These are phyloP conservation scores for Danio aesculapii DNA, from an alignment of 2,797 vertebrate species.

Conservation along the genomic window DNA sequence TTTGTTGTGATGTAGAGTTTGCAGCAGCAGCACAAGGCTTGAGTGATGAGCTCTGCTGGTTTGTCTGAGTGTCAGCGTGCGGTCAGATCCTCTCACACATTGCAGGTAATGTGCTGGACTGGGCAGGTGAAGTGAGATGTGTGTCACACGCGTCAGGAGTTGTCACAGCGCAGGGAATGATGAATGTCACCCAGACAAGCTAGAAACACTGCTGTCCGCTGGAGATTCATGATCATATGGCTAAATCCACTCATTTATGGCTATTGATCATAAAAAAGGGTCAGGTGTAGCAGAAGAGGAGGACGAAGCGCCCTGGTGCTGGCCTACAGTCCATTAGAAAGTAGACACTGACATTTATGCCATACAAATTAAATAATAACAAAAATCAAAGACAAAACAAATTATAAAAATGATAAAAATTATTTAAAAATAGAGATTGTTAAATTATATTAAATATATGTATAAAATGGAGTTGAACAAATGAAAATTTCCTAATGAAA, in stretches of 20 bases:
- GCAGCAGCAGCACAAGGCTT: no score
- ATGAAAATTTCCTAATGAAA: no score
- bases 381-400: no score
- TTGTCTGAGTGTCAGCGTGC: not conserved
- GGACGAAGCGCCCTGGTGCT: not conserved
- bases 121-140: constrained; percentile 50
- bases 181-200: constrained; percentile 48
- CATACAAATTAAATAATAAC: not conserved
- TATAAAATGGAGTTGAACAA: no score
- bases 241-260: constrained; percentile 36
- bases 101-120: constrained; percentile 43
- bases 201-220: constrained; percentile 39
- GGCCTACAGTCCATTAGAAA: not conserved
- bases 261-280: constrained; percentile 47
- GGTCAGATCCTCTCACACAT: not conserved
- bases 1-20: no score
- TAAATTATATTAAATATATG: no score
- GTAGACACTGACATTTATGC: not conserved
- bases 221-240: constrained; percentile 45
- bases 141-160: constrained; percentile 52
- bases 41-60: no score
- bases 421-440: no score
- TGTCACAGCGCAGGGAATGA: constrained; percentile 49
- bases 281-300: constrained; percentile 9
- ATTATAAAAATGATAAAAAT: no score